phyloP scores from a whole-genome alignment of 2,113 vertebrate species.

The Oxygymnocypris stewartii region DNA sequence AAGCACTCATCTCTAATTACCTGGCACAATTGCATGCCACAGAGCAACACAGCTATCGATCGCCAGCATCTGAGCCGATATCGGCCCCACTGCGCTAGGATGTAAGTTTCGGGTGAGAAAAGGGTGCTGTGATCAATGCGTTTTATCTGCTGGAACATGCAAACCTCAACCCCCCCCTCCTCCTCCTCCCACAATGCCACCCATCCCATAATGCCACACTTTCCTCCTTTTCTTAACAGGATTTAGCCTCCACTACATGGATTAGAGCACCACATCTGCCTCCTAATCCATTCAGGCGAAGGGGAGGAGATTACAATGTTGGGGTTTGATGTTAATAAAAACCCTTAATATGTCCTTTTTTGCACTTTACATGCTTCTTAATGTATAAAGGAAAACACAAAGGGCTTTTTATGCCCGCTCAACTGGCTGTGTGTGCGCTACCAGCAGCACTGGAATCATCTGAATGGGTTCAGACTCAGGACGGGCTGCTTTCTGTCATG shows the following conservation, averaged over 20 bases:
- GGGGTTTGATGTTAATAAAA: conserved; percentile 67
- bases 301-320: conserved; percentile 66
- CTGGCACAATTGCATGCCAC: conserved; percentile 60
- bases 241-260: conserved; percentile 53
- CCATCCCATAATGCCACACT: conserved; percentile 53
- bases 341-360: conserved; percentile 61
- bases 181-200: conserved; percentile 26
- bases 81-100: conserved; percentile 43
- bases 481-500: conserved; percentile 51
- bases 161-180: conserved; percentile 41
- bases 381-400: conserved; percentile 62
- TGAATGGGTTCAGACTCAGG: conserved; percentile 54
- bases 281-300: conserved; percentile 55
- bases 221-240: conserved; percentile 45
- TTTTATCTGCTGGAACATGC: conserved; percentile 61
- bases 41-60: conserved; percentile 63
- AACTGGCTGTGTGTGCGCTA: conserved; percentile 57
- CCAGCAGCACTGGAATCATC: conserved; percentile 54
- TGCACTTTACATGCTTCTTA: conserved; percentile 66
- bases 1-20: conserved; percentile 56
- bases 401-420: conserved; percentile 60
- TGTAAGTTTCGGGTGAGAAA: conserved; percentile 30
- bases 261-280: conserved; percentile 51
- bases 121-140: conserved; percentile 60
- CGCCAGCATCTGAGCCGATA: conserved; percentile 57